A percentile compares a stretch with the other conserved stretches of the same genome.
Evolutionary conservation across 2,113 vertebrate genomes (phyloP).

Genomic region (Tor tambroides): DNA sequence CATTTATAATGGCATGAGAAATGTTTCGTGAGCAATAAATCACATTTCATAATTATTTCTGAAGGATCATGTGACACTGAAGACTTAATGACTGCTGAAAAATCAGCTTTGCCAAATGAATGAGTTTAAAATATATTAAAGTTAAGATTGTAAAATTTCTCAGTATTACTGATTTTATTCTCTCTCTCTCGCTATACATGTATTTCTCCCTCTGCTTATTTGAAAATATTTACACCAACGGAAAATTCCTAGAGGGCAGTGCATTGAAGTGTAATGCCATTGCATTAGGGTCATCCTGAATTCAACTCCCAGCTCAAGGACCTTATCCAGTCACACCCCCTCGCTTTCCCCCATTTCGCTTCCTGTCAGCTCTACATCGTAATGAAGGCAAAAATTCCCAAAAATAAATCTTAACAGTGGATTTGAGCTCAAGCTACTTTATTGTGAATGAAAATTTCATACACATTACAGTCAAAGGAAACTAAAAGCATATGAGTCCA

Average conservation of each 20-base stretch:
- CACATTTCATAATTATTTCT: background rate
- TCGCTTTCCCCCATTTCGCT: too few relatives aligned
- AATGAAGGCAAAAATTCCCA: too few relatives aligned
- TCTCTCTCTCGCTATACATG: too few relatives aligned
- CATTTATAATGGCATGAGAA: background rate
- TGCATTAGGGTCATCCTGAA: too few relatives aligned
- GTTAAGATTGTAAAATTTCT: background rate
- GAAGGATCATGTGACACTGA: background rate
- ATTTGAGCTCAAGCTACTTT: conserved; percentile 28
- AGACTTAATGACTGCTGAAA: background rate
- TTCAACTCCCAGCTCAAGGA: too few relatives aligned
- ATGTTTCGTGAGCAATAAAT: background rate
- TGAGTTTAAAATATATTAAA: background rate
- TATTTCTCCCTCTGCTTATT: too few relatives aligned
- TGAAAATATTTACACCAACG: too few relatives aligned
- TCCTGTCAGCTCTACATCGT: too few relatives aligned
- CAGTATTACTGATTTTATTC: background rate
- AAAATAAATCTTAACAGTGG: background rate
- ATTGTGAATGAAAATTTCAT: background rate
- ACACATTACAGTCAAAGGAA: conserved; percentile 19
- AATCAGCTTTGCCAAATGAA: background rate
- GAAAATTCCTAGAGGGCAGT: too few relatives aligned
- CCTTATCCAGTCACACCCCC: too few relatives aligned
- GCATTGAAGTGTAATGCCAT: too few relatives aligned
- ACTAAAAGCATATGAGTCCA: conserved; percentile 12